Conservation (phyloP, 2,113 vertebrate species). For the Apteryx mantelli region DNA sequence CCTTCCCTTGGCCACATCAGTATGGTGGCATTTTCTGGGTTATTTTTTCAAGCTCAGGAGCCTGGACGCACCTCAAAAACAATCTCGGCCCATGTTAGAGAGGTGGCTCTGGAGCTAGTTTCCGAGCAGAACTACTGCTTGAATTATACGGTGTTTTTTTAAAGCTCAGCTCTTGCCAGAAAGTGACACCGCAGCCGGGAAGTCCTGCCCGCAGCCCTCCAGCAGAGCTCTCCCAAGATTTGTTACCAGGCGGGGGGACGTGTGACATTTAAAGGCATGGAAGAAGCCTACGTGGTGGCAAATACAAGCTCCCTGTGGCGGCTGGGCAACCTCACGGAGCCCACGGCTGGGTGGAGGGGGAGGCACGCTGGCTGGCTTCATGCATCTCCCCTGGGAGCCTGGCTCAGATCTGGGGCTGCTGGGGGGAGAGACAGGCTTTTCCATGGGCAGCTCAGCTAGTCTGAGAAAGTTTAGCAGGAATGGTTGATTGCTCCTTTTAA, state of each 20-base stretch:
- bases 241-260: neutral
- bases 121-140: neutral
- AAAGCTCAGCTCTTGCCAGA: neutral
- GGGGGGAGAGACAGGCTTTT: neutral
- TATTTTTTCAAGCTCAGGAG: neutral
- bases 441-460: fast-evolving
- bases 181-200: neutral
- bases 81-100: neutral
- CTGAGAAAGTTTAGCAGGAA: no score
- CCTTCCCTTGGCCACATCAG: fast-evolving
- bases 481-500: no score
- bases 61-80: neutral
- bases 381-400: neutral
- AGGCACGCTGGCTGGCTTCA: fast-evolving
- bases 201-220: neutral
- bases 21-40: neutral
- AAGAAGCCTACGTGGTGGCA: neutral
- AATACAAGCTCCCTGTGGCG: fast-evolving
- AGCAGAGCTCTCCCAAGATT: neutral
- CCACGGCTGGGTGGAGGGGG: fast-evolving
- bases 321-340: neutral
- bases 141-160: neutral
- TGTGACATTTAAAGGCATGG: neutral
- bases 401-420: neutral
- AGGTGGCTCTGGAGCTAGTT: neutral